Evolutionary conservation across 2,113 vertebrate genomes (phyloP), one percentile per base, ranked within the genome.

Genomic region (Columba livia): DNA sequence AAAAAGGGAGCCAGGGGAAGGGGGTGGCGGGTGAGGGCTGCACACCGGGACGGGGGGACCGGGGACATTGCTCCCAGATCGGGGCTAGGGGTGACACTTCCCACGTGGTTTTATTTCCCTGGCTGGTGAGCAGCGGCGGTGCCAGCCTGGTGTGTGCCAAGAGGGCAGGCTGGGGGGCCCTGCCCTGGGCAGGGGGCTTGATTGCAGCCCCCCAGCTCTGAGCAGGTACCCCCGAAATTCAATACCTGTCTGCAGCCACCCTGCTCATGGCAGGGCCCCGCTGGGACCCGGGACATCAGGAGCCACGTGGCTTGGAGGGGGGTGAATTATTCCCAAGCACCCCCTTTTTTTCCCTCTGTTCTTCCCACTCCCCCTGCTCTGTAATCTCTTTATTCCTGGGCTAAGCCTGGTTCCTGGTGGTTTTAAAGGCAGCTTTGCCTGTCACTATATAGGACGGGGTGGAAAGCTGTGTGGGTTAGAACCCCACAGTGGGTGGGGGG

Each of bases 331-430:
- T 92, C 61, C n/a, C 79, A 36, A 25, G 15, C 73, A 80, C 73
- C 93, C 61, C 15, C 29, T 47, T 79, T 85, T 42, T 21, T 11
- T 81, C 12, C 34, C 9, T 24, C 11, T 50, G 48, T 51, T 70
- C 28, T 42, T 53, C 23, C 19, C 11, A 11, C 2, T 29, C 32
- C 16, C 3, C 4, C 6, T 1, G 0, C 38, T 0, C 66, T 0
- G 0, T 66, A 94, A 91, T 86, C 90, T 57, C 77, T 94, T 93
- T 91, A 93, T 92, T 83, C 47, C 64, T 29, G 16, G 38, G 56
- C 65, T 89, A 66, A 89, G 60, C 79, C 75, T 13, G 47, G 26
- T 79, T 70, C 77, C 85, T 15, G 4, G 1, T 15, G 77, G 79
- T 71, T 80, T 90, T 56, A 40, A 25, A 48, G 85, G n/a, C 88